Conservation (phyloP, 2,888 invertebrate species). For the Drosophila algonquin region DNA sequence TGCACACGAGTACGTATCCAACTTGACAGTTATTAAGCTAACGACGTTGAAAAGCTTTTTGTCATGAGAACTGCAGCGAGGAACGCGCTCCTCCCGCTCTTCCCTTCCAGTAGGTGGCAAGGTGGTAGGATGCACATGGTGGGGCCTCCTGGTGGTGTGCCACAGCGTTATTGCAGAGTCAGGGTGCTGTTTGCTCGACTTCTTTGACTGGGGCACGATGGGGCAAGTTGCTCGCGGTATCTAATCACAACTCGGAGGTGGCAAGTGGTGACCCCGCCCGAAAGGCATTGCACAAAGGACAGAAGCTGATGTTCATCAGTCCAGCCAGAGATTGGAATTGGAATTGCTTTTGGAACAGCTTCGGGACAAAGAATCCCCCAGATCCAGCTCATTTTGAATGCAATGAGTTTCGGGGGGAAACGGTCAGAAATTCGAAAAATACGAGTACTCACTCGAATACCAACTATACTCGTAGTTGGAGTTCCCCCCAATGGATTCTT, state of each 20-base stretch:
- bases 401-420: too few species aligned
- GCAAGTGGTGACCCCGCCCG: not conserved
- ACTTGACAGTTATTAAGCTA: slow-evolving; percentile 76
- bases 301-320: not conserved
- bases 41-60: slow-evolving; percentile 74
- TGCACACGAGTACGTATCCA: slow-evolving; percentile 47
- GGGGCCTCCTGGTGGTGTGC: not conserved
- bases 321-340: not conserved
- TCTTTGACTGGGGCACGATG: not conserved
- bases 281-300: too few species aligned
- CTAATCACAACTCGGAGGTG: not conserved
- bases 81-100: too few species aligned
- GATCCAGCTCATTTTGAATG: too few species aligned
- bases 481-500: too few species aligned
- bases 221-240: not conserved
- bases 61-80: slow-evolving; percentile 36
- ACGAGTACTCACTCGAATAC: too few species aligned
- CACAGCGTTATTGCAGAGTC: not conserved
- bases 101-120: too few species aligned
- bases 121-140: too few species aligned
- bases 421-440: too few species aligned
- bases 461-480: too few species aligned
- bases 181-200: not conserved
- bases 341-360: not conserved
- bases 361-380: not conserved